A percentile compares a stretch with the other conserved stretches of the same genome.
These are phyloP conservation scores for Pogonomyrmex californicus DNA, from an alignment of 1,140 invertebrate genomes.

Conservation along the genomic window DNA sequence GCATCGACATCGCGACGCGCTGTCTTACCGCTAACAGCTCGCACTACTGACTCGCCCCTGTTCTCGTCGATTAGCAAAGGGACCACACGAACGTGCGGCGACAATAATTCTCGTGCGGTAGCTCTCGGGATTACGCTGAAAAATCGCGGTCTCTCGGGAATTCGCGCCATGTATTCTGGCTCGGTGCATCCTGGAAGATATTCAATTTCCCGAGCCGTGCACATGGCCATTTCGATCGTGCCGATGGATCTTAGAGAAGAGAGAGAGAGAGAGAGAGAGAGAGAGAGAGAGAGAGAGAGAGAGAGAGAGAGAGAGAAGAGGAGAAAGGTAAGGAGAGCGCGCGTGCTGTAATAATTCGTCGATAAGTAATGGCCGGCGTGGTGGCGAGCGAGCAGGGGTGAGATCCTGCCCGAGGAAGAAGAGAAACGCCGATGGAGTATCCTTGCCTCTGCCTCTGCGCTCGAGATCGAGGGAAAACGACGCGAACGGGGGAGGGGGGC, in stretches of 20 bases:
- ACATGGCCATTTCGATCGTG: conserved; percentile 51
- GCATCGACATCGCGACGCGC: neutral
- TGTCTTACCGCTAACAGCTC: neutral
- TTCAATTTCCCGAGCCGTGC: conserved; percentile 58
- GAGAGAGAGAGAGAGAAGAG: conserved; percentile 26
- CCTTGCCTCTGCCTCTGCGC: neutral
- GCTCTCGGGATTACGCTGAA: conserved; percentile 21
- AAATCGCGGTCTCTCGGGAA: conserved; percentile 8
- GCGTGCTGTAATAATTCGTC: conserved; percentile 73
- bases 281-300: conserved; percentile 18
- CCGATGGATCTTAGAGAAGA: conserved; percentile 34
- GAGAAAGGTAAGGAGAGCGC: conserved; percentile 39
- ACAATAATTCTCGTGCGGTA: conserved; percentile 11
- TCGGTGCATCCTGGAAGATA: conserved; percentile 43
- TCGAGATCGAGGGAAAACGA: conserved; percentile 49
- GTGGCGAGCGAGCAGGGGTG: conserved; percentile 13
- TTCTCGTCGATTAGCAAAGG: neutral
- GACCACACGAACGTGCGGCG: neutral
- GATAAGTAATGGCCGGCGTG: conserved; percentile 71
- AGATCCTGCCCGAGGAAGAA: conserved; percentile 12
- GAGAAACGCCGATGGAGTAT: conserved; percentile 15
- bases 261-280: conserved; percentile 29
- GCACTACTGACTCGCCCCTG: neutral
- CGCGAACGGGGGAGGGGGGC: neutral
- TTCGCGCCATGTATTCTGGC: neutral